Evolutionary conservation across 2,888 invertebrate species (phyloP).

Genomic region (Tuta absoluta): DNA sequence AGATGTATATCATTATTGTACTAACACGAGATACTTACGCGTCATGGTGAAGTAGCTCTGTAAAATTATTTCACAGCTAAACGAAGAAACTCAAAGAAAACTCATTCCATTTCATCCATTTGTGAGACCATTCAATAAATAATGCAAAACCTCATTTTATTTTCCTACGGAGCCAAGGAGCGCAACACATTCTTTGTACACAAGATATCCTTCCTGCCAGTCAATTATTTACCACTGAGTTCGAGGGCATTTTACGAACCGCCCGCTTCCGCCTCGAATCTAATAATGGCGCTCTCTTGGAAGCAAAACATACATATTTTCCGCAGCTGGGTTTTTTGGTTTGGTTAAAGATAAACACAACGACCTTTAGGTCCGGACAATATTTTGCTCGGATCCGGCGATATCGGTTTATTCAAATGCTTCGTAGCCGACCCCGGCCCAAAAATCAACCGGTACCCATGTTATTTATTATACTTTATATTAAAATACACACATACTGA

Average conservation of each 20-base stretch:
- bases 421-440: slow-evolving; percentile 73
- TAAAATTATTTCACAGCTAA: too few relatives aligned
- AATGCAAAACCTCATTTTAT: slow-evolving; percentile 11
- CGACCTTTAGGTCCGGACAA: slow-evolving; percentile 70
- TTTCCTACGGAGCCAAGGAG: neutral
- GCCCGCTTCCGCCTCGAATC: slow-evolving; percentile 51
- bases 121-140: neutral
- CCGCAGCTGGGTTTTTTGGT: slow-evolving; percentile 38
- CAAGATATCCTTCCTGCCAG: slow-evolving; percentile 12
- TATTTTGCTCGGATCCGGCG: slow-evolving; percentile 72
- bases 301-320: slow-evolving; percentile 70
- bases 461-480: slow-evolving; percentile 69
- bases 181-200: slow-evolving; percentile 10
- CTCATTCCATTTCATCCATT: slow-evolving; percentile 3
- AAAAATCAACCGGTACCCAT: slow-evolving; percentile 79
- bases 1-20: neutral
- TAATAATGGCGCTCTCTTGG: slow-evolving; percentile 61
- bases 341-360: slow-evolving; percentile 63
- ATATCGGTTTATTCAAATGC: slow-evolving; percentile 80
- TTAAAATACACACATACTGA: slow-evolving; percentile 75
- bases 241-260: slow-evolving; percentile 18
- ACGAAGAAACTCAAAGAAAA: neutral
- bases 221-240: slow-evolving; percentile 23
- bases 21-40: neutral
- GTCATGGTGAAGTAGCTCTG: neutral